These are phyloP conservation scores for Tenualosa thibaudeaui DNA, from an alignment of 2,797 vertebrate species.

Conservation along the genomic window DNA sequence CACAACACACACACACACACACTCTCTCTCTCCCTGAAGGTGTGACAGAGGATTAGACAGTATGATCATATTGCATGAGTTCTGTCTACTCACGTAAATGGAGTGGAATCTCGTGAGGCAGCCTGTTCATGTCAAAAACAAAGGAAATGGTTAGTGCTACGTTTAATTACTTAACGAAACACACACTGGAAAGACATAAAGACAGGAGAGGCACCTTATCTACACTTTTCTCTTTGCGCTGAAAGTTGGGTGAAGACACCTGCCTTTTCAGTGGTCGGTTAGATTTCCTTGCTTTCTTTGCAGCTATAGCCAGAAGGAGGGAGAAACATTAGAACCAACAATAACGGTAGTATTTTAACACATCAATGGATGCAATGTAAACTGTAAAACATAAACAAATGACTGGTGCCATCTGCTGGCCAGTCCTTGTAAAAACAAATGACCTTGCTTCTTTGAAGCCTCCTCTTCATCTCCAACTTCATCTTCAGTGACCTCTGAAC, in stretches of 20 bases:
- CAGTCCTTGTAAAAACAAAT: not conserved
- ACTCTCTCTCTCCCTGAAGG: not conserved
- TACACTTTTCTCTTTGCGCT: conserved; percentile 82
- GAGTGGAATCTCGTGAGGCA: conserved; percentile 83
- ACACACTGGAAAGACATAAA: not conserved
- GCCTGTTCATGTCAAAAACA: conserved; percentile 65
- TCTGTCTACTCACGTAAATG: conserved; percentile 83
- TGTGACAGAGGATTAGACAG: conserved; percentile 24
- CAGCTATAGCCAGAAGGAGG: conserved; percentile 69
- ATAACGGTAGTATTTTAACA: not conserved
- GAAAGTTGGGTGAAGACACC: conserved; percentile 85
- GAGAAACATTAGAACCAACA: not conserved
- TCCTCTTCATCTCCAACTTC: conserved; percentile 98
- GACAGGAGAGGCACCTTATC: conserved; percentile 79
- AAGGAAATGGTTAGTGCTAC: not conserved
- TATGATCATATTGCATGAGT: not conserved
- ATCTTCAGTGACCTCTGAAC: conserved; percentile 97
- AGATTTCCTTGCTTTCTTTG: conserved; percentile 86
- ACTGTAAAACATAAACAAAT: not conserved
- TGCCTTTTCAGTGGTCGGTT: conserved; percentile 86
- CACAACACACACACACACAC: no score
- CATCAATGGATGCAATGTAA: conserved; percentile 28
- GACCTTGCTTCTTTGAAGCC: conserved; percentile 89
- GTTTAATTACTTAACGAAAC: not conserved
- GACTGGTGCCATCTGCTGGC: conserved; percentile 24